Evolutionary conservation across 2,797 vertebrate species (phyloP).

Genomic region (Eleutherodactylus coqui): DNA sequence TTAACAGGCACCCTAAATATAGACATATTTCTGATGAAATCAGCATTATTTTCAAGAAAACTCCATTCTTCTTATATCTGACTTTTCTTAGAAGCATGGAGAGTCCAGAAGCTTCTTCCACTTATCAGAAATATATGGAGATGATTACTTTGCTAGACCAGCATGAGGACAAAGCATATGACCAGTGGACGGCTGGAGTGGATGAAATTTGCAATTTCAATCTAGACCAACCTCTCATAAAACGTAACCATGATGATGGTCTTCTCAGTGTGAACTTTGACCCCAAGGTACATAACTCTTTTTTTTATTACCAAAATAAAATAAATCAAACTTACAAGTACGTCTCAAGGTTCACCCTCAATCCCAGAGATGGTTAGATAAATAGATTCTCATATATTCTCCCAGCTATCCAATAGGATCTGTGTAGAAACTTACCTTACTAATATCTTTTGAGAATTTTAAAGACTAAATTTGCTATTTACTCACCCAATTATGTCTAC

Average conservation of each 20-base stretch:
- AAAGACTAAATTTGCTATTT: not conserved
- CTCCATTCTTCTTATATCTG: not conserved
- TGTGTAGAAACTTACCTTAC: not conserved
- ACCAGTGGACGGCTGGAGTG: constrained; percentile 78
- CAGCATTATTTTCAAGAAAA: not conserved
- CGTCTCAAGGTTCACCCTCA: not conserved
- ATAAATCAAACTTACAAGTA: not conserved
- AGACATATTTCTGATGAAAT: not conserved
- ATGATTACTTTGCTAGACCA: constrained; percentile 77
- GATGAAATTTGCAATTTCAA: constrained; percentile 79
- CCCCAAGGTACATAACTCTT: constrained; percentile 72
- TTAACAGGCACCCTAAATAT: too few species aligned
- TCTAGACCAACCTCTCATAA: constrained; percentile 81
- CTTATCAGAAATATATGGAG: constrained; percentile 77
- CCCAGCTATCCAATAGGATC: not conserved
- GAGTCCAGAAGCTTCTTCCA: constrained; percentile 70
- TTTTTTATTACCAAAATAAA: not conserved
- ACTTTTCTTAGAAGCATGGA: constrained; percentile 66
- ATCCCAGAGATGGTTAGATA: too few species aligned
- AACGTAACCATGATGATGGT: constrained; percentile 70
- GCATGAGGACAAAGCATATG: constrained; percentile 76
- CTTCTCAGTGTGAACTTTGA: constrained; percentile 84
- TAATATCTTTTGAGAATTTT: not conserved
- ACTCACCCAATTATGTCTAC: constrained; percentile 39
- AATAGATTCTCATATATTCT: not conserved